phyloP scores from a whole-genome alignment of 2,797 vertebrate species.

The Dallia pectoralis region DNA sequence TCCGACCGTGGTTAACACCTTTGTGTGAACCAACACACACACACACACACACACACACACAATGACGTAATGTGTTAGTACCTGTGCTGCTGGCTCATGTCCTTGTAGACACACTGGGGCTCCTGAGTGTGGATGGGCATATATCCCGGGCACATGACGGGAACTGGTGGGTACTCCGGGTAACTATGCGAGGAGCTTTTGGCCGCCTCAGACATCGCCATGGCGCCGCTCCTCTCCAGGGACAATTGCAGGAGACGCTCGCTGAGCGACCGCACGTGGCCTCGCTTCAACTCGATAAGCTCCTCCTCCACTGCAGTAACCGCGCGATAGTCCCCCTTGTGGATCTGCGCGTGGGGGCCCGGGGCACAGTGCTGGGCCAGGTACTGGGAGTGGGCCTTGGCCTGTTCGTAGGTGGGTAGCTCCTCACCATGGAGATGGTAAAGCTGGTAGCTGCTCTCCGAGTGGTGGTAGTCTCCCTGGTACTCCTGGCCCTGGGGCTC shows the following conservation, averaged over 20 bases:
- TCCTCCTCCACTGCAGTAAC: slow-evolving; percentile 83
- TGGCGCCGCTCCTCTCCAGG: slow-evolving; percentile 80
- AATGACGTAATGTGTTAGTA: slow-evolving; percentile 38
- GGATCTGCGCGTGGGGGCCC: slow-evolving; percentile 45
- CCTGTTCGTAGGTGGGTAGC: slow-evolving; percentile 94
- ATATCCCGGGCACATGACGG: slow-evolving; percentile 72
- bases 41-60: background rate
- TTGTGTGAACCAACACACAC: background rate
- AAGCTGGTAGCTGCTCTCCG: slow-evolving; percentile 82
- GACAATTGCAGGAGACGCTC: slow-evolving; percentile 91
- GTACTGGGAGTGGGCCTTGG: slow-evolving; percentile 90
- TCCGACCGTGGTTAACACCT: background rate
- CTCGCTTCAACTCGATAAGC: slow-evolving; percentile 81
- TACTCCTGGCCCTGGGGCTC: slow-evolving; percentile 98
- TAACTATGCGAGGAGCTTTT: slow-evolving; percentile 89
- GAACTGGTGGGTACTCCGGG: slow-evolving; percentile 80
- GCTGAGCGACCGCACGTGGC: slow-evolving; percentile 89
- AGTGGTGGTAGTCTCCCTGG: slow-evolving; percentile 85
- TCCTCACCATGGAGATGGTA: slow-evolving; percentile 86
- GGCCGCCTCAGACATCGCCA: slow-evolving; percentile 63
- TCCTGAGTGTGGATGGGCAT: slow-evolving; percentile 61
- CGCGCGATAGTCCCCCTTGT: slow-evolving; percentile 62
- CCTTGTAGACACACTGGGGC: slow-evolving; percentile 34
- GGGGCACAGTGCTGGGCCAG: slow-evolving; percentile 77
- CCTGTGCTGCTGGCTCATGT: slow-evolving; percentile 70